Evolutionary conservation across 2,888 invertebrate genomes (phyloP), one percentile per base, ranked within the genome.

Genomic region (Orthosia incerta): DNA sequence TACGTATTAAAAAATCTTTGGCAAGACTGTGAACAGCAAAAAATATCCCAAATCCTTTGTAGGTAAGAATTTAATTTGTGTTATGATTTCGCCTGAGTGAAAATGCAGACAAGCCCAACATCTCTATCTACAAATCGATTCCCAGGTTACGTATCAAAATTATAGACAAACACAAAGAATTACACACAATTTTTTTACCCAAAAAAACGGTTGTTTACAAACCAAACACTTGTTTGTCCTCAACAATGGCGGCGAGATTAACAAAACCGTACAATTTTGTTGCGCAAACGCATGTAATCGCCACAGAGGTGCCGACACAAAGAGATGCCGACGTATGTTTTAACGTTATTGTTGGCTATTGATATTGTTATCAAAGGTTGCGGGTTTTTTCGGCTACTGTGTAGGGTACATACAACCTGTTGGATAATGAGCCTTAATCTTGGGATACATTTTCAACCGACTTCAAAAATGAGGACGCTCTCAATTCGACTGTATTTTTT

Each of bases 181-280:
- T 75, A 71, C 18, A n/a, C 59, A n/a, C 18, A 50, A 48, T n/a
- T 61, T 81, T 78, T 83, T 83, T 82, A 86, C 18, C 26, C 12
- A 12, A 16, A 57, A 73, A 82, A 87, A 87, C 79, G 50, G 23
- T 86, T 91, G 89, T 91, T 91, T 93, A 91, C 89, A 90, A 90
- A 87, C 90, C 85, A 89, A 90, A 90, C 90, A 91, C 87, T 90
- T 90, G 88, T 90, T 92, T 89, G 85, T 89, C 79, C 39, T 64
- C 39, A 84, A 94, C 92, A 93, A 92, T 89, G 83, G 85, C 68
- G 76, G 71, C 72, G 26, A 91, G 92, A 93, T 91, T 92, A 93
- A 80, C 87, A 87, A 86, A 88, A 87, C 88, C 80, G 77, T 74
- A 71, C 72, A 72, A 86, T 88, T 88, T 91, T 89, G 91, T 93